A percentile compares a stretch with the other conserved stretches of the same genome.
phyloP scores from a whole-genome alignment of 2,797 vertebrate genomes.

The Champsocephalus gunnari region DNA sequence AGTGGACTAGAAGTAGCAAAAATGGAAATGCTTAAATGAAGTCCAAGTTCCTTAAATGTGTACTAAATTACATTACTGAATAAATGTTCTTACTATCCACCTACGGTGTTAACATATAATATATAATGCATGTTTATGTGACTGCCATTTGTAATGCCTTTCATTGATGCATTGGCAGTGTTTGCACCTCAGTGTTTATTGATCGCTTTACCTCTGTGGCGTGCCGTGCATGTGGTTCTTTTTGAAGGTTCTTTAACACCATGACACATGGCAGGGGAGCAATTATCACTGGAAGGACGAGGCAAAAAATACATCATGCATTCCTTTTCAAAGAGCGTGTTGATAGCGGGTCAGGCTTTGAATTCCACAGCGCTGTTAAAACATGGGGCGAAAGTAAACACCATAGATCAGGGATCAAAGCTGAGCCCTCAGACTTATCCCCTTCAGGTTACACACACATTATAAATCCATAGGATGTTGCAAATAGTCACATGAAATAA shows the following conservation, averaged over 20 bases:
- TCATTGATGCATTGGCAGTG: neutral
- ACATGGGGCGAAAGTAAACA: constrained; percentile 35
- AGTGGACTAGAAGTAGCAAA: too few relatives aligned
- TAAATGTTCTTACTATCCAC: too few relatives aligned
- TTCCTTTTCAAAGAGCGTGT: constrained; percentile 56
- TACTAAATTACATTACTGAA: too few relatives aligned
- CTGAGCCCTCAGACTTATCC: neutral
- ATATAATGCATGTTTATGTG: constrained; percentile 5
- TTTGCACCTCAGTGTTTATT: constrained; percentile 39
- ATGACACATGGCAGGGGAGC: constrained; percentile 49
- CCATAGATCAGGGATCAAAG: constrained; percentile 24
- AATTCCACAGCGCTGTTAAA: constrained; percentile 35
- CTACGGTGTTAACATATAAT: neutral
- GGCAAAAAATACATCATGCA: constrained; percentile 71
- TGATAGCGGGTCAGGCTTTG: constrained; percentile 42
- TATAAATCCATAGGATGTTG: constrained; percentile 1
- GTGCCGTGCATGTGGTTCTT: constrained; percentile 44
- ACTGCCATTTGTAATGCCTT: neutral
- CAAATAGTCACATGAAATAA: constrained; percentile 14
- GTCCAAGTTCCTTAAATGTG: too few relatives aligned
- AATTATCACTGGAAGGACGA: constrained; percentile 71
- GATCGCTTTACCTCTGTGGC: constrained; percentile 3
- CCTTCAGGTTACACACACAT: neutral
- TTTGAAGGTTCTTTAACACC: constrained; percentile 52
- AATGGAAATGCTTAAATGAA: too few relatives aligned